Evolutionary conservation across 2,797 vertebrate genomes (phyloP).

Genomic region (Dendrocincla fuliginosa): DNA sequence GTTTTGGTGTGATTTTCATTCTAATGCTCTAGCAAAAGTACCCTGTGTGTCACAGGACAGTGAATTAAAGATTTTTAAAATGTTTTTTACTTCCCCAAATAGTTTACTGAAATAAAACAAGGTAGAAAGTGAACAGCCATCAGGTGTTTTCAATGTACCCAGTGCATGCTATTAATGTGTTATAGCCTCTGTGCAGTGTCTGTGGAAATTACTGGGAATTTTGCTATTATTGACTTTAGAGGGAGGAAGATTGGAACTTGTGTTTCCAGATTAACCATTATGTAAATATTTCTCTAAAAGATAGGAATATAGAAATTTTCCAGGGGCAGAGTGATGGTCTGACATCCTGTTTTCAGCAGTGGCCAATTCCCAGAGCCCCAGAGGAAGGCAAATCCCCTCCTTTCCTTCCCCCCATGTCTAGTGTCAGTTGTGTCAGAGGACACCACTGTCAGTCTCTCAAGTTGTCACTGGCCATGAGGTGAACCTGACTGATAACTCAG

Average conservation of each 20-base stretch:
- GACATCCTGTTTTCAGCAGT: slow-evolving; percentile 49
- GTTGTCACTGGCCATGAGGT: not conserved
- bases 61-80: not conserved
- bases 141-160: not conserved
- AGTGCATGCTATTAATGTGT: not conserved
- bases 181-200: not conserved
- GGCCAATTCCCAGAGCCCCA: not conserved
- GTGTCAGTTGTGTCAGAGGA: not conserved
- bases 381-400: not conserved
- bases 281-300: slow-evolving; percentile 5
- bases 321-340: not conserved
- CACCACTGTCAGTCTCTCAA: not conserved
- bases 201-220: not conserved
- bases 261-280: not conserved
- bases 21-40: not conserved
- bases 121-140: not conserved
- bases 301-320: not conserved
- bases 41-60: not conserved
- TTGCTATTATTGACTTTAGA: not conserved
- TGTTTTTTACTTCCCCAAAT: not conserved
- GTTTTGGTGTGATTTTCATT: not conserved
- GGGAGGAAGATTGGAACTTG: not conserved
- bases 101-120: not conserved
- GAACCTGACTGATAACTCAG: not conserved
- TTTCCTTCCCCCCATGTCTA: not conserved